phyloP scores from a whole-genome alignment of 2,113 vertebrate genomes.

The Gavia stellata region DNA sequence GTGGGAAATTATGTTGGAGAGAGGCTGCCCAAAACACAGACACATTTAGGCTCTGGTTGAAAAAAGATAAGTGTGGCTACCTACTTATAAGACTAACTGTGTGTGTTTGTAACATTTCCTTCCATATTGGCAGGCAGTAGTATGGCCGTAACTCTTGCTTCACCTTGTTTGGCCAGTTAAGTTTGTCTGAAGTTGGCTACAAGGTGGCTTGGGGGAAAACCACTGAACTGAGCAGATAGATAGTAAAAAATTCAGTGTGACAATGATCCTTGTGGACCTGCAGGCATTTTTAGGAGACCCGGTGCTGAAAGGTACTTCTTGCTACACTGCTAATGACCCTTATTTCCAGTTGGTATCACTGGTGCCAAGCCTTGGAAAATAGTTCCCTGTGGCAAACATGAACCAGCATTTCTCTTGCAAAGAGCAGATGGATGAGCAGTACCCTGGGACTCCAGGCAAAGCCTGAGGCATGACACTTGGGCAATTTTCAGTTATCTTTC shows the following conservation, averaged over 20 bases:
- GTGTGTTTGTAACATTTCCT: not conserved
- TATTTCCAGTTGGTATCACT: not conserved
- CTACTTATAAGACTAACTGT: not conserved
- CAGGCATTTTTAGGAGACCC: not conserved
- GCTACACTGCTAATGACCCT: not conserved
- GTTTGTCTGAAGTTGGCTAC: not conserved
- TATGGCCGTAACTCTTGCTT: not conserved
- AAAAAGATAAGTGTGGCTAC: not conserved
- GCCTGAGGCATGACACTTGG: not conserved
- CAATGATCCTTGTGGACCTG: not conserved
- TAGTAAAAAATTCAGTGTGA: not conserved
- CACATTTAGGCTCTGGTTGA: not conserved
- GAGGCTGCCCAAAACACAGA: not conserved
- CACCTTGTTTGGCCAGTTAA: not conserved
- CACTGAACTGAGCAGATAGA: not conserved
- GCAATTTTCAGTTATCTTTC: slow-evolving; percentile 1
- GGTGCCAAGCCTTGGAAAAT: not conserved
- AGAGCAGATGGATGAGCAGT: not conserved
- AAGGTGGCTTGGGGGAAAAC: not conserved
- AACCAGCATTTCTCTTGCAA: not conserved
- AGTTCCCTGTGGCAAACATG: not conserved
- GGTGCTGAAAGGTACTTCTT: not conserved
- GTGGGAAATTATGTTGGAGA: not conserved
- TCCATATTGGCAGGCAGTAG: not conserved
- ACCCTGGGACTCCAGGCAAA: not conserved